Conservation (phyloP, 2,113 vertebrate species). For the Cottus gobio region DNA sequence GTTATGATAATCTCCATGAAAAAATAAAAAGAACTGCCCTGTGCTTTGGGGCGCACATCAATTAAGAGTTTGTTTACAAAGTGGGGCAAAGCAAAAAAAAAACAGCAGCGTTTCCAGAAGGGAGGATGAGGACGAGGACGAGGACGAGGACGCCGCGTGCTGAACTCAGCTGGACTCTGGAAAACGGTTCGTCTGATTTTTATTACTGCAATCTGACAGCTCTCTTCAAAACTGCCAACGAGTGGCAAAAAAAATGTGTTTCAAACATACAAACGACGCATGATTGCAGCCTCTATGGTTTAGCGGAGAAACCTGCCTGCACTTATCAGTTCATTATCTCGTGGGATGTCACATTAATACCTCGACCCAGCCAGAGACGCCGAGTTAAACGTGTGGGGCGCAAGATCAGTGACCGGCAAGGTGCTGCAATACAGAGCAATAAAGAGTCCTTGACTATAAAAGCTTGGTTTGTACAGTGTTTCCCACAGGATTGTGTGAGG, state of each 20-base stretch:
- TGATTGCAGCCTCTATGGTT: too few relatives aligned
- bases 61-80: slow-evolving; percentile 48
- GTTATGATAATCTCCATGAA: slow-evolving; percentile 34
- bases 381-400: too few relatives aligned
- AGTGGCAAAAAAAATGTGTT: neutral
- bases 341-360: neutral
- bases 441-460: too few relatives aligned
- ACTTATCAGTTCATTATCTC: neutral
- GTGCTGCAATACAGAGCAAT: too few relatives aligned
- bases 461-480: too few relatives aligned
- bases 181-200: neutral
- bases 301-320: too few relatives aligned
- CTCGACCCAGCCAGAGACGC: neutral
- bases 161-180: neutral
- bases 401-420: too few relatives aligned
- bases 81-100: slow-evolving; percentile 32
- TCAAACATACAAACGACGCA: neutral
- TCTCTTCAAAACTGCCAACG: neutral
- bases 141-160: neutral
- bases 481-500: too few relatives aligned
- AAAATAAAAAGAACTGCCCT: slow-evolving; percentile 28
- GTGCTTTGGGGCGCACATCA: slow-evolving; percentile 34
- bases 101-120: slow-evolving; percentile 1
- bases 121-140: slow-evolving; percentile 1
- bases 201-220: neutral